Base-by-base conservation (phyloP, 2,113 vertebrate species). In the Hippocampus comes region DNA sequence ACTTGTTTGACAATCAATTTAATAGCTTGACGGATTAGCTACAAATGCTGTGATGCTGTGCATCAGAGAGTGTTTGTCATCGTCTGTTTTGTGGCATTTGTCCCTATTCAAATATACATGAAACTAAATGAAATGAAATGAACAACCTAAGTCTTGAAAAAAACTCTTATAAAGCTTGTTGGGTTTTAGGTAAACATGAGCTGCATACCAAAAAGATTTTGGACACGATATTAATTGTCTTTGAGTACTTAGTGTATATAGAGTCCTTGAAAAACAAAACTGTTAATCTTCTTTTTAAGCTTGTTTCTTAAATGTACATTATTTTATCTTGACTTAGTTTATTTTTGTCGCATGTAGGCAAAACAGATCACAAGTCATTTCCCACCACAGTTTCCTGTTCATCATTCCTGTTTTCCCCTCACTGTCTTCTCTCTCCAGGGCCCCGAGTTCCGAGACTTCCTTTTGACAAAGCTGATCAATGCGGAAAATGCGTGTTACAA, bases 391-490 rank as follows among this genome's bases (percentile, higher is more conserved):
- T 68, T 70, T n/a, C 15, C 66, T 64, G 48, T 42, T 67, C 43
- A 46, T 74, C 20, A 9, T 48, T 48, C 51, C 30, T 5, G 11
- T 71, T 9, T 68, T 3, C 2, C 2, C 34, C n/a, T 23, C 38
- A 21, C n/a, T 72, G 23, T 25, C 11, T 48, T 56, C 55, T 61
- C 59, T 68, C 42, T 63, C 34, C 88, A 97, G 97, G 95, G 97
- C 69, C 93, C 94, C 0, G 96, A 98, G 84, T 97, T 98, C 85
- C 94, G 96, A 79, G 95, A 97, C 82, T 98, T 97, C 87, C 90
- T 99, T 82, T 91, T 98, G 90, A 96, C 97, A 0, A 99, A 99
- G 87, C 91, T 98, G 84, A 99, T 99, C 91, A 99, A 99, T 23
- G 97, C 96, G 0, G 97, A 99, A 82, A 96, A 96, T 0, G 96